Evolutionary conservation across 2,888 invertebrate species (phyloP).

Genomic region (Apamea epomidion): DNA sequence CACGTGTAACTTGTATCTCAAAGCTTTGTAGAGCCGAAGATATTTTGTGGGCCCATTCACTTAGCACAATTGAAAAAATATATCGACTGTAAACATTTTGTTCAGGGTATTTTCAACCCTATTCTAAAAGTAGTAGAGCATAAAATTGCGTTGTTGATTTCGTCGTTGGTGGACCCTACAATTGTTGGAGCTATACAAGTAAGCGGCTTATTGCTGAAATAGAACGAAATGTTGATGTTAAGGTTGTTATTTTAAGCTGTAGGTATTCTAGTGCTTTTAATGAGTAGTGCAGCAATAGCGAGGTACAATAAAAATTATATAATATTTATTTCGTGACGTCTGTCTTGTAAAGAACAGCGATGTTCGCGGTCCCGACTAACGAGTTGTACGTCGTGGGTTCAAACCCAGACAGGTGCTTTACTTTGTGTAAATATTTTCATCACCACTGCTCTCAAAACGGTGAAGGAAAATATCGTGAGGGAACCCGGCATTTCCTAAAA

Average conservation of each 20-base stretch:
- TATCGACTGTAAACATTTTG: constrained; percentile 25
- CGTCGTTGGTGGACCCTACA: constrained; percentile 15
- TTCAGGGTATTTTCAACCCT: constrained; percentile 23
- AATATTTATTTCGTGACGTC: background rate
- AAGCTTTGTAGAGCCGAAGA: constrained; percentile 47
- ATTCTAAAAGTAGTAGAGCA: background rate
- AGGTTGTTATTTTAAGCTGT: constrained; percentile 58
- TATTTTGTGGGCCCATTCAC: constrained; percentile 47
- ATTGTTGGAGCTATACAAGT: constrained; percentile 42
- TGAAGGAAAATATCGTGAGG: too few relatives aligned
- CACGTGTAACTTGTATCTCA: constrained; percentile 64
- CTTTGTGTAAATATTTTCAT: too few relatives aligned
- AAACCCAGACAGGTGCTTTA: too few relatives aligned
- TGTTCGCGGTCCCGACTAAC: too few relatives aligned
- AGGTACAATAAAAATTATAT: background rate
- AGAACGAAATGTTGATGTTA: constrained; percentile 59
- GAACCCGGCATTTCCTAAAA: too few relatives aligned
- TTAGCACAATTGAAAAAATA: constrained; percentile 62
- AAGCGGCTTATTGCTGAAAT: constrained; percentile 63
- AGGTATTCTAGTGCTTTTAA: constrained; percentile 19
- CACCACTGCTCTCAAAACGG: too few relatives aligned
- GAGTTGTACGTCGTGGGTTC: too few relatives aligned
- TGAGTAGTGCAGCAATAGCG: background rate
- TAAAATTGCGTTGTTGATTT: background rate
- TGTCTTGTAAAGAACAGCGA: too few relatives aligned